These are phyloP conservation scores for Scolopax mira DNA, from an alignment of 2,113 vertebrate species.

Conservation along the genomic window DNA sequence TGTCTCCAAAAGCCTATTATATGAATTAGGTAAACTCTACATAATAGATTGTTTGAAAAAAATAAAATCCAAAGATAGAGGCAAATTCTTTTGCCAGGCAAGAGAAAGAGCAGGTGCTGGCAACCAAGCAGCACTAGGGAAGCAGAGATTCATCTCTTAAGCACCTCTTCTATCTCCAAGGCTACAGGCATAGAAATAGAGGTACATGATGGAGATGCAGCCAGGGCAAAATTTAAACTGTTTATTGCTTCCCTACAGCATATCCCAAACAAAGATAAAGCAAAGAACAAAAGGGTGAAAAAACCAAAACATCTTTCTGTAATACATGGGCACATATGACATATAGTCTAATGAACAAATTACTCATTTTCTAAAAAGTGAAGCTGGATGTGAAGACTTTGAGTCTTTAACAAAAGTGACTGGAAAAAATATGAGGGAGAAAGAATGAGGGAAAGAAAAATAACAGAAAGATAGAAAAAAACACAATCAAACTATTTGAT, in stretches of 20 bases:
- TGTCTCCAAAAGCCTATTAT: background rate
- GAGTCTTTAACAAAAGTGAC: background rate
- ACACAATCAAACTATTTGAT: background rate
- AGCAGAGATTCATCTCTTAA: background rate
- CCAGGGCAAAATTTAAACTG: background rate
- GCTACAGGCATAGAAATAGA: background rate
- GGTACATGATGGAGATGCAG: background rate
- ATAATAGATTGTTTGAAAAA: rapidly evolving
- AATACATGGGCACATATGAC: background rate
- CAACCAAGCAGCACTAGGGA: background rate
- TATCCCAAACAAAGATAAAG: background rate
- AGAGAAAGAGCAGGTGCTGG: background rate
- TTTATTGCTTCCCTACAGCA: background rate
- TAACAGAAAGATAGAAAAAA: background rate
- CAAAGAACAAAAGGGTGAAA: background rate
- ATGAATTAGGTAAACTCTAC: background rate
- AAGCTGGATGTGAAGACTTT: too few relatives aligned
- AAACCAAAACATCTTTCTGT: background rate
- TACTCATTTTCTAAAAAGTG: background rate
- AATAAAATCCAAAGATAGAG: background rate
- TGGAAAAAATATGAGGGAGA: background rate
- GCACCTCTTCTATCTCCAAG: constrained; percentile 16
- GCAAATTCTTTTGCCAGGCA: background rate
- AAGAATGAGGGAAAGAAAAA: background rate
- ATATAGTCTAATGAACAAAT: background rate